Conservation (phyloP, 2,888 invertebrate species). For the Athripsodes cinereus region DNA sequence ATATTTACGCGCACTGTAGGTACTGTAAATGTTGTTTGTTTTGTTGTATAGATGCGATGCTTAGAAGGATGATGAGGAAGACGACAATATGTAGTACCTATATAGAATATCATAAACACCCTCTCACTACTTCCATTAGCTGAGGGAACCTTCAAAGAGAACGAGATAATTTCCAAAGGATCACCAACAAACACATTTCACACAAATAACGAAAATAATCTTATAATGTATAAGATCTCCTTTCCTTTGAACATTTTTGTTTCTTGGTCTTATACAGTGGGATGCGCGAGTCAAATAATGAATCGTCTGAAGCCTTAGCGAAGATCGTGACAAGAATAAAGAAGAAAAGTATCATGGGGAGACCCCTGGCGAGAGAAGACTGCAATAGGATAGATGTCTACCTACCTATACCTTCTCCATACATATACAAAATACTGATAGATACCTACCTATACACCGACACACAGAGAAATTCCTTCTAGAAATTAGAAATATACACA, state of each 20-base stretch:
- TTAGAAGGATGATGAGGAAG: too few species aligned
- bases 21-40: too few species aligned
- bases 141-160: not conserved
- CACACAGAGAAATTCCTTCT: too few species aligned
- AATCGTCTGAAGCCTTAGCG: not conserved
- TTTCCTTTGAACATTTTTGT: not conserved
- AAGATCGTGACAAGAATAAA: not conserved
- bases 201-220: slow-evolving; percentile 1
- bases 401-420: too few species aligned
- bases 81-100: too few species aligned
- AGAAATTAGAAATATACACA: too few species aligned
- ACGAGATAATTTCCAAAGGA: not conserved
- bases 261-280: not conserved
- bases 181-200: slow-evolving; percentile 2
- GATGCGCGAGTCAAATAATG: not conserved
- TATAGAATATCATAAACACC: too few species aligned
- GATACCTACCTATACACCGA: too few species aligned
- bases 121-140: too few species aligned
- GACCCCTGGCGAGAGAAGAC: not conserved
- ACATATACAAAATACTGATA: too few species aligned
- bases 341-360: not conserved
- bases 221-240: not conserved
- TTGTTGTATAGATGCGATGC: too few species aligned
- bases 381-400: not conserved
- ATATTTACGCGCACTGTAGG: too few species aligned